Evolutionary conservation across 2,113 vertebrate species (phyloP), one percentile per base, ranked within the genome.

Genomic region (Saguinus imperator): DNA sequence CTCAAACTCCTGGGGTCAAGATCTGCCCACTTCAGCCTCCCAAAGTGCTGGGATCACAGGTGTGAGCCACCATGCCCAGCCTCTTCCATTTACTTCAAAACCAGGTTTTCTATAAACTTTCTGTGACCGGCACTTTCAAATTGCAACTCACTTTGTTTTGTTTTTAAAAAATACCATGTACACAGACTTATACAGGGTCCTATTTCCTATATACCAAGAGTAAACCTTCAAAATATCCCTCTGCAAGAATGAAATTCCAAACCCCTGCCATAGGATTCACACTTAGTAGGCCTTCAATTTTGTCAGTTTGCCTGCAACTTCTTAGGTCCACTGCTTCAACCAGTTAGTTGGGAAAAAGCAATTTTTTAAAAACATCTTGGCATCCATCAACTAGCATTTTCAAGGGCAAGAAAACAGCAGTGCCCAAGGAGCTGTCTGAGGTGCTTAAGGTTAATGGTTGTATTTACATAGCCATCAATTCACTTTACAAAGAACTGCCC

Each of bases 361-460:
- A 1, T 77, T 85, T 84, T 64, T 27, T 16, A 25, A 13, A n/a
- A n/a, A 43, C 48, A 95, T 52, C 50, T 68, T 96, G 52, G 85
- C 89, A 97, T 97, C 92, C 81, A 93, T 93, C 94, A 95, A 85
- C 82, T 70, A 45, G 83, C 48, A 43, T 92, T 93, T 97, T 97
- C 96, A 96, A 97, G 96, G 96, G 40, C 95, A 96, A 94, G 92
- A 89, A 87, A 97, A 94, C 52, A 40, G 18, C 94, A 50, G 92
- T 0, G 45, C 95, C 94, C 80, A 77, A 89, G 95, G 90, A 95
- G 95, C 86, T 87, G 80, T 92, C 89, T 72, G 64, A 94, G 96
- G 94, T 94, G 94, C 96, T 91, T 88, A 82, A 96, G 97, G 98
- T 97, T 97, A 98, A 97, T 97, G 95, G 96, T 91, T 88, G 52